Evolutionary conservation across 2,797 vertebrate genomes (phyloP), one percentile per base, ranked within the genome.

Genomic region (Sylvilagus floridanus): DNA sequence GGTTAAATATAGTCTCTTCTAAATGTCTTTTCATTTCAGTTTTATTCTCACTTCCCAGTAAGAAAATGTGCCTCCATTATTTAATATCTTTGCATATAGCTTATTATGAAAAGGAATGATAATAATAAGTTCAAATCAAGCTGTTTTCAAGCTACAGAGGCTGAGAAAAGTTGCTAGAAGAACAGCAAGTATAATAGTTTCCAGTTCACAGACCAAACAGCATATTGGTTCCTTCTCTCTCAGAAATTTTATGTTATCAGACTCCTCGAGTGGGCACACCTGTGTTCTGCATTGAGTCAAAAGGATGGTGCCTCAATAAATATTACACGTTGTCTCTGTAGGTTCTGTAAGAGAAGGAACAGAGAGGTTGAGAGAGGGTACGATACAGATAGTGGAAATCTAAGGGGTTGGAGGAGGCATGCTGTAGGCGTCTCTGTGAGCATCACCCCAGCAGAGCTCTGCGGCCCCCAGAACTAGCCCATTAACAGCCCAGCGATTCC

Each of bases 11-110:
- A 94, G 75, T 66, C 65, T 90, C 68, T 95, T 86, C 82, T 88
- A 89, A 87, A 62, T 86, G 90, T 88, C 88, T 96, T 68, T 95
- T 97, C 81, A 91, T 96, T 95, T 95, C 78, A 77, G 95, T 88
- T 95, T 96, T 95, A 96, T 97, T 97, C 95, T 81, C 22, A 77
- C 88, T 60, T 85, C 97, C 96, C 96, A 97, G 95, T 96, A 92
- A 81, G 89, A 93, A 97, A 94, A 94, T 84, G 81, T 63, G 50
- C 52, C 84, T 93, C 95, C 92, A 82, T 96, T 96, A 97, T 97
- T 95, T 96, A 95, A 92, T 96, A 92, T 92, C 87, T 93, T 95
- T 97, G 93, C 93, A 95, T 96, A 95, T 92, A 77, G 84, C 92
- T 96, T 97, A 68, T 96, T 97, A 94, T 97, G 97, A 97, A 97